Evolutionary conservation across 2,888 invertebrate species (phyloP).

Genomic region (Callyntrura sp.): DNA sequence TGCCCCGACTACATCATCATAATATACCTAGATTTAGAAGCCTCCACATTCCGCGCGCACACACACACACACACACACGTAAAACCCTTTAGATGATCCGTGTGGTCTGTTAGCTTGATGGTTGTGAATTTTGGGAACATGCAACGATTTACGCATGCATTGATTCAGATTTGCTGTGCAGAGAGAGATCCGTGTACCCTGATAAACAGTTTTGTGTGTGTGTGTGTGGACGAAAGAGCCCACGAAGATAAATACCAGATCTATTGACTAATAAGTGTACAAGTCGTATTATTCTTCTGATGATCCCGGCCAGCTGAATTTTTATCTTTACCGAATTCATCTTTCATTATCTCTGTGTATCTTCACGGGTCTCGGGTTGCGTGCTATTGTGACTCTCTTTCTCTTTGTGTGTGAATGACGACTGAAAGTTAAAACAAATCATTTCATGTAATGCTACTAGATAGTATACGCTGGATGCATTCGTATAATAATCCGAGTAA

Average conservation of each 20-base stretch:
- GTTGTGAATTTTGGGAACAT: conserved; percentile 15
- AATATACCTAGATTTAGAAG: too few relatives aligned
- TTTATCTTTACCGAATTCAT: conserved; percentile 48
- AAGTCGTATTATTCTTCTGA: neutral
- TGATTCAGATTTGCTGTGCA: conserved; percentile 19
- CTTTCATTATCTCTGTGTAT: conserved; percentile 36
- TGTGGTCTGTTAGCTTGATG: conserved; percentile 45
- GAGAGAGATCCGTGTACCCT: conserved; percentile 12
- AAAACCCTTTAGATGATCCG: conserved; percentile 33
- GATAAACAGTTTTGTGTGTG: neutral
- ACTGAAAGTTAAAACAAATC: conserved; percentile 4
- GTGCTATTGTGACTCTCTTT: conserved; percentile 18
- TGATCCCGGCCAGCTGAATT: conserved; percentile 33
- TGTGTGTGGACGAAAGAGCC: neutral
- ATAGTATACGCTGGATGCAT: conserved; percentile 28
- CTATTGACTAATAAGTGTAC: conserved; percentile 39
- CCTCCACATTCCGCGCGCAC: neutral
- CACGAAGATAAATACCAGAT: neutral
- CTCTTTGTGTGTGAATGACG: conserved; percentile 2
- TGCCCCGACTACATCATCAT: neutral
- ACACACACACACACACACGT: too few relatives aligned
- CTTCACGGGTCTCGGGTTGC: neutral
- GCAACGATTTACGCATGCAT: conserved; percentile 28
- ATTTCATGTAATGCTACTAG: neutral
- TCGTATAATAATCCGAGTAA: neutral